Evolutionary conservation across 2,797 vertebrate species (phyloP).

Genomic region (Tenualosa ilisha): DNA sequence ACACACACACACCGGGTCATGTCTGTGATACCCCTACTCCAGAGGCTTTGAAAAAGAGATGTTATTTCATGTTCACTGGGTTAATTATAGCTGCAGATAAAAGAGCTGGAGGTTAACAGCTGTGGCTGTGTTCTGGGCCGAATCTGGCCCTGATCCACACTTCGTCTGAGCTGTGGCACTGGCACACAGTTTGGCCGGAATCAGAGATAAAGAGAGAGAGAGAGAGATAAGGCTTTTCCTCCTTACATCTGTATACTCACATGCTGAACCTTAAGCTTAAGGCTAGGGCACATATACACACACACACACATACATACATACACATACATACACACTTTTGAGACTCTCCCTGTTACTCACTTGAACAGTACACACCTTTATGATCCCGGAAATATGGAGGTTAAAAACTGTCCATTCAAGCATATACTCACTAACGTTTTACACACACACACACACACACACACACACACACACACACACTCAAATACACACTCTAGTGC

Average conservation of each 20-base stretch:
- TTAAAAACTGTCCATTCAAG: background rate
- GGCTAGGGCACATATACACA: no score
- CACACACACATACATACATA: no score
- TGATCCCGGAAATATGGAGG: background rate
- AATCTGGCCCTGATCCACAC: background rate
- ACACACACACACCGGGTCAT: background rate
- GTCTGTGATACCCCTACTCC: background rate
- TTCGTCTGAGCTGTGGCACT: no score
- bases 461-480: background rate
- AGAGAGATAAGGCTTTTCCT: background rate
- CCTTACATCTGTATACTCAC: background rate
- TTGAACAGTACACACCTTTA: background rate
- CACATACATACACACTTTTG: no score
- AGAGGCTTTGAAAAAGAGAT: background rate
- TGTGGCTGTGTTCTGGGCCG: background rate
- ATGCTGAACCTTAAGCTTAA: background rate
- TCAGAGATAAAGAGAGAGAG: background rate
- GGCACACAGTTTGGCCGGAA: background rate
- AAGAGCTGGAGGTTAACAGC: background rate
- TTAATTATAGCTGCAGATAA: constrained; percentile 6
- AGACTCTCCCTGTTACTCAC: background rate
- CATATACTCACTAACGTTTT: background rate
- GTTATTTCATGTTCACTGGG: background rate
- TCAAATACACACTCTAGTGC: background rate
- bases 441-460: background rate